Conservation (phyloP, 2,888 invertebrate species). For the Endotricha flammealis region DNA sequence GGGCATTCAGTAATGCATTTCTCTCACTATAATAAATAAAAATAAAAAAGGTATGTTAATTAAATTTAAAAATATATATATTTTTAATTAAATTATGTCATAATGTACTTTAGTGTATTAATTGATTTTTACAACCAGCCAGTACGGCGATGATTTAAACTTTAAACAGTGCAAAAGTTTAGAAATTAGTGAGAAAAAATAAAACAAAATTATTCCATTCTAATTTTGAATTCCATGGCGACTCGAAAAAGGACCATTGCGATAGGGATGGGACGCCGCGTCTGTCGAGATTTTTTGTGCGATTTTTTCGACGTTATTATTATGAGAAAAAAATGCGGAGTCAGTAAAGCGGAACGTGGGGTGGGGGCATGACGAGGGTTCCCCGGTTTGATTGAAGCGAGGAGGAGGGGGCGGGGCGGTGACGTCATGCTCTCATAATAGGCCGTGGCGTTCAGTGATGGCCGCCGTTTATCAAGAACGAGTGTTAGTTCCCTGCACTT, state of each 20-base stretch:
- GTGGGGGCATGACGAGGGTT: constrained; percentile 77
- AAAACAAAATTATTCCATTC: no score
- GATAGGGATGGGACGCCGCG: constrained; percentile 66
- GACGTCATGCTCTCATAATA: constrained; percentile 78
- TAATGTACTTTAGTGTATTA: no score
- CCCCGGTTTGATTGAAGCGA: constrained; percentile 74
- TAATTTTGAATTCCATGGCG: constrained; percentile 51
- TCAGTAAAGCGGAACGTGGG: constrained; percentile 75
- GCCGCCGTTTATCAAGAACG: constrained; percentile 73
- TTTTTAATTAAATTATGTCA: no score
- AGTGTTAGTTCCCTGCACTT: constrained; percentile 63
- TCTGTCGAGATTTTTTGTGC: constrained; percentile 76
- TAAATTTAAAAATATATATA: no score
- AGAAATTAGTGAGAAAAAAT: no score
- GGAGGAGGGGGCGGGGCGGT: constrained; percentile 75
- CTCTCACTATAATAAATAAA: no score
- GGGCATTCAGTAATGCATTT: no score
- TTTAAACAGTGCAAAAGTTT: no score
- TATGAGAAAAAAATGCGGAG: constrained; percentile 77
- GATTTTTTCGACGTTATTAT: constrained; percentile 78
- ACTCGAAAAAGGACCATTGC: constrained; percentile 49
- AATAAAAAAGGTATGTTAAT: no score
- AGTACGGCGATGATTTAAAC: no score
- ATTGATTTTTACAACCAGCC: no score
- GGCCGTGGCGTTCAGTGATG: constrained; percentile 75